Evolutionary conservation across 2,113 vertebrate species (phyloP).

Genomic region (Cynocephalus volans): DNA sequence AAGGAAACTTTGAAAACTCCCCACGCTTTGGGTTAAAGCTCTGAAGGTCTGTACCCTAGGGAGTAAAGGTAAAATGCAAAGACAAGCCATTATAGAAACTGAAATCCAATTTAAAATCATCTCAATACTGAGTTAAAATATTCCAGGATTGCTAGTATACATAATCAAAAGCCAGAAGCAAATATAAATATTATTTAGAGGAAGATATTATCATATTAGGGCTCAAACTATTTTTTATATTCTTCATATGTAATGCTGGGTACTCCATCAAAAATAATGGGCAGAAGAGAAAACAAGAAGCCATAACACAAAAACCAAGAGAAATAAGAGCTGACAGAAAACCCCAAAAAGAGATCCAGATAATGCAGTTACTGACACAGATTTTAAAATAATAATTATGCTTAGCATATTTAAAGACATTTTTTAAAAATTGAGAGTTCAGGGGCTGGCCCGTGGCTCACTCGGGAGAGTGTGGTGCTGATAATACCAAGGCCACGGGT

Average conservation of each 20-base stretch:
- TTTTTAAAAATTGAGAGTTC: conserved; percentile 5
- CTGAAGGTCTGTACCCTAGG: background rate
- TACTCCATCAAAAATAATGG: conserved; percentile 47
- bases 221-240: conserved; percentile 42
- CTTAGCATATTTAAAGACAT: conserved; percentile 9
- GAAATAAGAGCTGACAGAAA: conserved; percentile 35
- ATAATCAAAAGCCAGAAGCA: conserved; percentile 34
- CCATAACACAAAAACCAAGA: conserved; percentile 32
- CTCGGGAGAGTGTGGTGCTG: too few relatives aligned
- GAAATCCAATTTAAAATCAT: conserved; percentile 52
- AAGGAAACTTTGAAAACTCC: background rate
- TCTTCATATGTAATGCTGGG: conserved; percentile 3
- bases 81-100: background rate
- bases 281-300: background rate
- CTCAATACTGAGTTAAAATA: conserved; percentile 26
- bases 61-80: conserved; percentile 27
- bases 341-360: background rate
- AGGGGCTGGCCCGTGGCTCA: too few relatives aligned
- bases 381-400: conserved; percentile 21
- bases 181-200: conserved; percentile 25
- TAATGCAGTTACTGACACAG: background rate
- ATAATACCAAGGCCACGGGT: too few relatives aligned
- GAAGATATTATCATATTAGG: background rate
- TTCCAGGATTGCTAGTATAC: background rate
- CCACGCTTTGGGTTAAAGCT: background rate